Base-by-base conservation (phyloP, 2,797 vertebrate species). In the Leptodactylus fallax region DNA sequence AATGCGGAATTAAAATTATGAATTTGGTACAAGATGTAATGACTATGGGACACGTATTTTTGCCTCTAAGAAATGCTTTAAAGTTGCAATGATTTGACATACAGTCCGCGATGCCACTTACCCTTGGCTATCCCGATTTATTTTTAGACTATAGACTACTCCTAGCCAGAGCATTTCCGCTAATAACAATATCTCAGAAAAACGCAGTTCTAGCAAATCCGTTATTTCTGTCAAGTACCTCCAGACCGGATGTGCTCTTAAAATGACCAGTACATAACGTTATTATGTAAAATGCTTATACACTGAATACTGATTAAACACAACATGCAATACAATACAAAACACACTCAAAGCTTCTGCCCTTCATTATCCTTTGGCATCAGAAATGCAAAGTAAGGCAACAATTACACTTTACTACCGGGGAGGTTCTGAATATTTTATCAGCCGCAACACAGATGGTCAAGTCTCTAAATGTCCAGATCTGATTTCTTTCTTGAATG, bases 381-480 rank as follows among this genome's bases (percentile, higher is more conserved):
- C 55, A 51, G 36, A 72, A 71, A 74, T 71, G 79, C 85, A 81
- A 87, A 25, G 53, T 49, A 87, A 71, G 78, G 78, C 84, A 85
- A 67, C 74, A 67, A 78, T 85, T 85, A 85, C 47, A 67, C 60
- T 79, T 61, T 79, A 79, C 72, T 85, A 85, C 74, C 61, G 58
- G 84, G 84, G 61, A 78, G 74, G 84, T 85, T 79, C 60, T 61
- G 65, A 81, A 81, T 87, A 78, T 81, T 81, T 87, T 69, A 87
- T 87, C 58, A 56, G 61, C 72, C 72, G 56, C 87, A 83, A 76
- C 80, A 79, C 87, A 87, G 87, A 87, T 87, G 87, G 80, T 49
- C 25, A 61, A 67, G 60, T 83, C 72, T 67, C 45, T 45, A 77
- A 81, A 78, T 78, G 58, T 87, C 80, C 81, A 83, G 81, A 83